Conservation (phyloP, 2,888 invertebrate species). For the Lepidocyrtoides sp. region DNA sequence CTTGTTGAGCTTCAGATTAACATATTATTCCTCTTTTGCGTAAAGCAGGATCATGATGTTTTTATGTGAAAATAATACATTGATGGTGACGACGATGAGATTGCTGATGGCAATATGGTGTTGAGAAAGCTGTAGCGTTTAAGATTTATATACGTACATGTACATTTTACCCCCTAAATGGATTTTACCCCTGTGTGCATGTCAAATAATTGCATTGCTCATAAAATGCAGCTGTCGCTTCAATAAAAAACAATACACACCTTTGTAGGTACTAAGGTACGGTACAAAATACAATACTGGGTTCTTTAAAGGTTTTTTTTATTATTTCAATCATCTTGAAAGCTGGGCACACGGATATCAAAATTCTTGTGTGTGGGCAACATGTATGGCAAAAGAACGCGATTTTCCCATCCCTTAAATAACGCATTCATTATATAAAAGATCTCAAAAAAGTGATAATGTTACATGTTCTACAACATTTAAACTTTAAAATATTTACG, state of each 20-base stretch:
- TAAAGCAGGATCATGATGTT: slow-evolving; percentile 22
- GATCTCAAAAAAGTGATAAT: no score
- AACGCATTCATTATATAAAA: background rate
- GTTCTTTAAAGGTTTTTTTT: background rate
- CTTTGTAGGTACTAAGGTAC: background rate
- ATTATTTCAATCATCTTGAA: slow-evolving; percentile 37
- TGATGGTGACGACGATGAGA: slow-evolving; percentile 59
- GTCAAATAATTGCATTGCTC: background rate
- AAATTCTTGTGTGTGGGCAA: slow-evolving; percentile 65
- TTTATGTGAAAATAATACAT: slow-evolving; percentile 73
- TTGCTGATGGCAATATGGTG: slow-evolving; percentile 50
- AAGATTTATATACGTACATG: background rate
- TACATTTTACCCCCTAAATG: slow-evolving; percentile 51
- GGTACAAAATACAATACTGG: slow-evolving; percentile 2
- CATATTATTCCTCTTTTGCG: background rate
- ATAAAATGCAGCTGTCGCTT: slow-evolving; percentile 33
- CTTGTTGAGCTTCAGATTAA: no score
- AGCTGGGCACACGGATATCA: slow-evolving; percentile 59
- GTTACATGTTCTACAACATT: no score
- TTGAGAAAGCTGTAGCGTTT: slow-evolving; percentile 52
- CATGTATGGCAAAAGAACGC: slow-evolving; percentile 64
- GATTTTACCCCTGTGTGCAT: slow-evolving; percentile 39
- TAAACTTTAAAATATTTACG: no score
- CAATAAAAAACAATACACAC: slow-evolving; percentile 21
- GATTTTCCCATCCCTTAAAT: slow-evolving; percentile 6